Base-by-base conservation (phyloP, 2,797 vertebrate genomes). In the Hemibagrus guttatus region DNA sequence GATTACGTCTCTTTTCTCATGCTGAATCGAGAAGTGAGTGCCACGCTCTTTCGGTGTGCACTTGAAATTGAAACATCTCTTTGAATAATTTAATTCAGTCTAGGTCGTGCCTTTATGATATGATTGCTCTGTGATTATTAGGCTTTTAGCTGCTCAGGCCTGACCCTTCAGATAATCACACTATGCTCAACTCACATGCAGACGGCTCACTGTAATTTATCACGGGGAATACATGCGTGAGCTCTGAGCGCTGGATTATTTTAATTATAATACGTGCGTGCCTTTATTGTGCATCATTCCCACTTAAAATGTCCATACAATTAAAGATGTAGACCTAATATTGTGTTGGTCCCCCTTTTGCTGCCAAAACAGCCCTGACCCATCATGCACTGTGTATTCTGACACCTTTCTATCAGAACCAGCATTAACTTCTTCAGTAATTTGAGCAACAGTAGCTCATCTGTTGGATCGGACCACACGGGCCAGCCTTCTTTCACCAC, bases 11-110 rank as follows among this genome's bases (percentile, higher is more conserved):
- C 11, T 71, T 16, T 78, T 35, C 8, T 28, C 13, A 59, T 35
- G 16, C 28, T 31, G 23, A 76, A 61, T 23, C 28, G 26, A 42
- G 16, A 68, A 69, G 46, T 11, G 31, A 39, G 31, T 21, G 76
- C 28, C 56, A 39, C 21, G 81, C 89, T 9, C 72, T 56, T 82
- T 64, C 52, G 66, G 71, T 49, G 64, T 69, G 19, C 84, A 52
- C 42, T 81, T 35, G 52, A 87, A 87, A 88, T 85, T 75, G 52
- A 85, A 89, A 75, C 81, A 54, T 87, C 69, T 81, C 49, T 72
- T 81, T 80, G 75, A 83, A 84, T 88, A 71, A 89, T 84, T 68
- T 74, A 26, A 85, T 84, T 63, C 81, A 28, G 64, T 81, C 72
- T 85, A 86, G 79, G 63, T 39, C 68, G 46, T 87, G 56, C 21